Percentiles rank a stretch among this genome's conserved stretches.
phyloP scores from a whole-genome alignment of 1,140 invertebrate species.

The Phymorhynchus buccinoides region DNA sequence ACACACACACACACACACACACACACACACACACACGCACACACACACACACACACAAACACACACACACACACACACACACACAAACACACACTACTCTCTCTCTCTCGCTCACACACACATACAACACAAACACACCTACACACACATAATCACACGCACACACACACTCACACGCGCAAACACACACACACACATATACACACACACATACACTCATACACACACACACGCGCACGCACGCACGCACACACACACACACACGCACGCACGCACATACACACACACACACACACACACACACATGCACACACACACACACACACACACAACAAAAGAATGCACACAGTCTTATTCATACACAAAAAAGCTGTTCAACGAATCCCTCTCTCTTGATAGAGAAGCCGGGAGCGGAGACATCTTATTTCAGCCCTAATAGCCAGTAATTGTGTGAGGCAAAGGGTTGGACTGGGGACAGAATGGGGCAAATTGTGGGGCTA shows the following conservation, averaged over 20 bases:
- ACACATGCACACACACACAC: background rate
- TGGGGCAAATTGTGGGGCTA: too few relatives aligned
- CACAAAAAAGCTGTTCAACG: too few relatives aligned
- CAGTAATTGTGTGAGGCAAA: too few relatives aligned
- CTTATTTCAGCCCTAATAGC: too few relatives aligned
- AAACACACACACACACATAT: conserved; percentile 30
- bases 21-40: conserved; percentile 18
- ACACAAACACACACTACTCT: background rate
- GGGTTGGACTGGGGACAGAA: too few relatives aligned
- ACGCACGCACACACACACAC: background rate
- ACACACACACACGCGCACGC: background rate
- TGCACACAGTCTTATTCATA: too few relatives aligned
- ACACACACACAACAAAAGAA: background rate
- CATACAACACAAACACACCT: background rate
- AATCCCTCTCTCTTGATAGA: too few relatives aligned
- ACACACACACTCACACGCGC: conserved; percentile 2
- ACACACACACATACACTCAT: conserved; percentile 16
- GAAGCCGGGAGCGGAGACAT: too few relatives aligned
- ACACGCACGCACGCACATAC: background rate
- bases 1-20: conserved; percentile 30
- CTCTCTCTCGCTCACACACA: background rate
- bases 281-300: conserved; percentile 3
- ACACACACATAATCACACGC: background rate
- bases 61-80: background rate
- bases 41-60: background rate